A percentile compares a stretch with the other conserved stretches of the same genome.
These are phyloP conservation scores for Panorpa germanica DNA, from an alignment of 2,888 invertebrate genomes.

Conservation along the genomic window DNA sequence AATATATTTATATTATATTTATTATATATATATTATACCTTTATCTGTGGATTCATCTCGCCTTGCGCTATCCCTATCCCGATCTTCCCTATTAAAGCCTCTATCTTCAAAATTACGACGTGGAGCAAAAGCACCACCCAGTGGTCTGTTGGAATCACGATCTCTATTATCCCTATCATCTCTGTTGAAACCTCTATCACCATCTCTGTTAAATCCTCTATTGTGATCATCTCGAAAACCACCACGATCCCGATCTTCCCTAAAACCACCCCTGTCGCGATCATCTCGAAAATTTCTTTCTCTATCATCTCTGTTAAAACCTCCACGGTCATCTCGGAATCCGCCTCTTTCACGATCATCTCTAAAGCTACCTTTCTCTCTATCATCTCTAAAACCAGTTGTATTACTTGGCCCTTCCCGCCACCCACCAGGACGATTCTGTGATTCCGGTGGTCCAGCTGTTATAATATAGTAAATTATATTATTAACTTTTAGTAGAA, in stretches of 20 bases:
- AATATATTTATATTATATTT: no score
- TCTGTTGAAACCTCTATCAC: slow-evolving; percentile 16
- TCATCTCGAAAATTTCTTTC: slow-evolving; percentile 13
- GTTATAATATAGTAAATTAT: not conserved
- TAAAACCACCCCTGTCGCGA: slow-evolving; percentile 14
- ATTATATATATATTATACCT: no score
- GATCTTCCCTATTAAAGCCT: slow-evolving; percentile 16
- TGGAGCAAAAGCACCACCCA: slow-evolving; percentile 19
- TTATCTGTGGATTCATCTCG: no score
- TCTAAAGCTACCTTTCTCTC: slow-evolving; percentile 59
- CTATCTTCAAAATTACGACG: slow-evolving; percentile 19
- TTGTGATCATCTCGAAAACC: slow-evolving; percentile 13
- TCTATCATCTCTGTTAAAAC: slow-evolving; percentile 15
- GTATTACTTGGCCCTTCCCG: no score
- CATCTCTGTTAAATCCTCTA: slow-evolving; percentile 13
- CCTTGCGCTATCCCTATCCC: slow-evolving; percentile 13
- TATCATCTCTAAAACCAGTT: no score
- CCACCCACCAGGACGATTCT: slow-evolving; percentile 28
- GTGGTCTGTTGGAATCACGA: no score
- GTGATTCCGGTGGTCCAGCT: slow-evolving; percentile 25
- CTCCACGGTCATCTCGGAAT: slow-evolving; percentile 18
- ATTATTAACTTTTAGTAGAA: no score
- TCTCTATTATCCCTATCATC: slow-evolving; percentile 14
- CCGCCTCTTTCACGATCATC: slow-evolving; percentile 27
- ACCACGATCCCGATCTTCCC: slow-evolving; percentile 15